These are phyloP conservation scores for Scolopax bukidnonensis DNA, from an alignment of 2,797 vertebrate species.

Conservation along the genomic window DNA sequence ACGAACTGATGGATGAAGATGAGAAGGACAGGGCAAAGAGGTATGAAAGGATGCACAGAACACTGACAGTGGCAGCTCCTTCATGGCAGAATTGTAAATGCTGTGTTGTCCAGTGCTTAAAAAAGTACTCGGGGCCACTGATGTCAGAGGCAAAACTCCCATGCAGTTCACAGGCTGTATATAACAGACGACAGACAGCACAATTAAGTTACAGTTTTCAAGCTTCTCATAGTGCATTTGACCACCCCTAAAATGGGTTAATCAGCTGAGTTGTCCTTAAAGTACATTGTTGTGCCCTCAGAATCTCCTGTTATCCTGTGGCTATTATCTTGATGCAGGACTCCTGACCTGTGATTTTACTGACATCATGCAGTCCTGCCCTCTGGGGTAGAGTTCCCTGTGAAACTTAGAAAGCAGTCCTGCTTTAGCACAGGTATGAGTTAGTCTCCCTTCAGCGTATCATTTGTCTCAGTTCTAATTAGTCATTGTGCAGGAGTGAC, in stretches of 20 bases:
- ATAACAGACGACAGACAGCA: background rate
- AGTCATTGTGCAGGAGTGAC: background rate
- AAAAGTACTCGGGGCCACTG: background rate
- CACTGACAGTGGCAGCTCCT: background rate
- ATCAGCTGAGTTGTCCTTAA: background rate
- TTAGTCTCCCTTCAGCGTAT: background rate
- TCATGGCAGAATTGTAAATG: background rate
- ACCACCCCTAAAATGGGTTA: background rate
- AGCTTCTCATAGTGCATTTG: background rate
- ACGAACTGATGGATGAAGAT: constrained; percentile 90
- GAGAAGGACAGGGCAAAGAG: constrained; percentile 88
- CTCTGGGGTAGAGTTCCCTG: background rate
- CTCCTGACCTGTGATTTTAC: background rate
- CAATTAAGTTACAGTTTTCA: background rate
- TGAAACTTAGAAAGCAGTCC: background rate
- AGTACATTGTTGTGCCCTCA: background rate
- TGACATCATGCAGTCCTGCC: background rate
- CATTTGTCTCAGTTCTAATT: background rate
- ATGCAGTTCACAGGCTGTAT: background rate
- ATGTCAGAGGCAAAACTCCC: background rate
- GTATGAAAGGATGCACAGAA: constrained; percentile 68
- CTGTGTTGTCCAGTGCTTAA: background rate
- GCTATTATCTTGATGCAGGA: background rate
- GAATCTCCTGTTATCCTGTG: background rate
- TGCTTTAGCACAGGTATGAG: background rate